These are phyloP conservation scores for Matsumyia berberina DNA, from an alignment of 2,888 invertebrate genomes.

Conservation along the genomic window DNA sequence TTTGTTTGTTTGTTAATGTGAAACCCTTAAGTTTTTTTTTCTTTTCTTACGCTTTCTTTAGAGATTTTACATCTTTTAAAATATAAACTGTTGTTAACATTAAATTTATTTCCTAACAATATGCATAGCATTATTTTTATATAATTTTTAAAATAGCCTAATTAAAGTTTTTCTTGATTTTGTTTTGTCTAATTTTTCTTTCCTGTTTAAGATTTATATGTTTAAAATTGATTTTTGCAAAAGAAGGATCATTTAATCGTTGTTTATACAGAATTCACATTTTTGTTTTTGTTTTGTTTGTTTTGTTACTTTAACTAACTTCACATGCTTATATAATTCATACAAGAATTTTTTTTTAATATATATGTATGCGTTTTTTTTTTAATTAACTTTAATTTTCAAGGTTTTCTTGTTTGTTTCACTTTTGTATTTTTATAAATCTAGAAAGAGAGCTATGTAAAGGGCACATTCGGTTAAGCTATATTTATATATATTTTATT, in stretches of 20 bases:
- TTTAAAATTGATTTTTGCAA: constrained; percentile 48
- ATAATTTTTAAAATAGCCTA: constrained; percentile 50
- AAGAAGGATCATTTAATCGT: constrained; percentile 59
- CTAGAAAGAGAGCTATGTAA: constrained; percentile 84
- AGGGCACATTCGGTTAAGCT: constrained; percentile 85
- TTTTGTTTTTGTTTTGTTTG: constrained; percentile 12
- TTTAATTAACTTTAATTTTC: constrained; percentile 37
- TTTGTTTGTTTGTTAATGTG: constrained; percentile 50
- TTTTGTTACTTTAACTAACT: constrained; percentile 62
- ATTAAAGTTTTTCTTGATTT: constrained; percentile 7
- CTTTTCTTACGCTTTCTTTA: constrained; percentile 63
- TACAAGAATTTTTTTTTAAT: constrained; percentile 22
- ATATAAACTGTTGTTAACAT: constrained; percentile 11
- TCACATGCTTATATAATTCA: constrained; percentile 50
- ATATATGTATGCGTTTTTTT: constrained; percentile 38
- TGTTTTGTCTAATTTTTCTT: constrained; percentile 5
- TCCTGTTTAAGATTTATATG: constrained; percentile 18
- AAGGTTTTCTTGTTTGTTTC: no score
- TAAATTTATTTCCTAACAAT: constrained; percentile 54
- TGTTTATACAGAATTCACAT: constrained; percentile 57
- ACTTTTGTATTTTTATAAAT: constrained; percentile 79
- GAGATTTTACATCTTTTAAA: no score
- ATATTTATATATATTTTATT: constrained; percentile 79
- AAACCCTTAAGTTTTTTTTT: constrained; percentile 68
- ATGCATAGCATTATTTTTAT: constrained; percentile 55